Base-by-base conservation (phyloP, 2,797 vertebrate species). In the Myotis planiceps region DNA sequence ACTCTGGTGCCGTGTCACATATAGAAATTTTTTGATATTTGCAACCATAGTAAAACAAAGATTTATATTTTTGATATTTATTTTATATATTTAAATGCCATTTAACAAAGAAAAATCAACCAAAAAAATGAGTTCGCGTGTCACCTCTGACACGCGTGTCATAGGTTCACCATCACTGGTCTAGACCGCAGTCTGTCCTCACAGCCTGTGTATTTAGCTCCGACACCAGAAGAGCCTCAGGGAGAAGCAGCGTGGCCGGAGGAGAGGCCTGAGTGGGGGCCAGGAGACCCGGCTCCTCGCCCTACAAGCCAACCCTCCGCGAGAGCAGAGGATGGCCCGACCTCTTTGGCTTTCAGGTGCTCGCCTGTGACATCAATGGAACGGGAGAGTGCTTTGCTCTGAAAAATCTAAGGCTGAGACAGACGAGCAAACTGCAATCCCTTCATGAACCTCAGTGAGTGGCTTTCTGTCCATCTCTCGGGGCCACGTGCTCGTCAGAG, bases 381-480 rank as follows among this genome's bases (percentile, higher is more conserved):
- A 19, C 68, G 63, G 29, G n/a, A 29, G 37, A n/a, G 25, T 1
- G 8, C 55, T 82, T 9, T 34, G 63, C 90, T 76, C 42, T 66
- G 39, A 51, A 69, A 87, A 72, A 21, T 37, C 53, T 27, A 13
- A 9, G 37, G 3, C 32, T 66, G 60, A 58, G 4, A 81, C 60
- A 14, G 21, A 29, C 69, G 47, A 47, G 81, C n/a, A 45, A 55
- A 74, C 25, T 14, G n/a, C n/a, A 81, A 25, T 27, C 34, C 25
- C 42, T 51, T 14, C 7, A 3, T 0, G 49, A 37, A 9, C 19
- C 34, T 5, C 2, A 49, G 23, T 0, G 4, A 13, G 7, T 18
- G 53, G 66, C 23, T 32, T 18, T 18, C 42, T 19, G 47, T n/a
- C 55, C 25, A 12, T 19, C 55, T 63, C 3, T 10, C 8, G 21